Percentiles rank a stretch among this genome's conserved stretches.
Conservation (phyloP, 2,888 invertebrate species). For the Papilio gigon region DNA sequence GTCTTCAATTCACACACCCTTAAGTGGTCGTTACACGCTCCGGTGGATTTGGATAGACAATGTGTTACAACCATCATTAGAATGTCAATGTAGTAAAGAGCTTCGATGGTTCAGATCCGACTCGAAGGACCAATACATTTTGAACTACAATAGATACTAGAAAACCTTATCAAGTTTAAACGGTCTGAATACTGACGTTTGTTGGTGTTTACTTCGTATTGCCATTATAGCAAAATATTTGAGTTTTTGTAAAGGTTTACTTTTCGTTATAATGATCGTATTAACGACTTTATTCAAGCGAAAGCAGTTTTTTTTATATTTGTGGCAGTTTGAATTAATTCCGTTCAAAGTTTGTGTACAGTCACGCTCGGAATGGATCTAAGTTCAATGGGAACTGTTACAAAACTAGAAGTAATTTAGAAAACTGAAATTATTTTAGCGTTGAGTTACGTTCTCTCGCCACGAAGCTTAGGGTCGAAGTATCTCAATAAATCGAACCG, state of each 20-base stretch:
- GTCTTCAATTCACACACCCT: slow-evolving; percentile 30
- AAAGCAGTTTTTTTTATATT: slow-evolving; percentile 29
- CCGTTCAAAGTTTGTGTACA: slow-evolving; percentile 29
- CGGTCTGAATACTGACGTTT: too few species aligned
- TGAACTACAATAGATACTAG: too few species aligned
- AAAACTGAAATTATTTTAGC: slow-evolving; percentile 44
- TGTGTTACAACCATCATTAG: background rate
- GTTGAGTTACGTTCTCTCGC: slow-evolving; percentile 40
- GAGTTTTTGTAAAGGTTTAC: background rate
- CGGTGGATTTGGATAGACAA: slow-evolving; percentile 11
- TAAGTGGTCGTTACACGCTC: slow-evolving; percentile 20
- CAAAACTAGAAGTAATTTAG: slow-evolving; percentile 45
- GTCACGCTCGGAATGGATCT: slow-evolving; percentile 31
- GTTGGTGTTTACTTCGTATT: too few species aligned
- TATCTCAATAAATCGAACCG: slow-evolving; percentile 58
- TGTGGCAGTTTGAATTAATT: slow-evolving; percentile 28
- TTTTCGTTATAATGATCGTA: slow-evolving; percentile 12
- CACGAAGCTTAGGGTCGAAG: slow-evolving; percentile 53
- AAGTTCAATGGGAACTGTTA: slow-evolving; percentile 42
- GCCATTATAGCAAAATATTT: too few species aligned
- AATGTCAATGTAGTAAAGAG: background rate
- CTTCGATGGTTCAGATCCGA: background rate
- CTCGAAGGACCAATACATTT: background rate
- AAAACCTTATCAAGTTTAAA: too few species aligned
- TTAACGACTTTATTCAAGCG: slow-evolving; percentile 25